Base-by-base conservation (phyloP, 2,888 invertebrate species). In the Hydraecia micacea region DNA sequence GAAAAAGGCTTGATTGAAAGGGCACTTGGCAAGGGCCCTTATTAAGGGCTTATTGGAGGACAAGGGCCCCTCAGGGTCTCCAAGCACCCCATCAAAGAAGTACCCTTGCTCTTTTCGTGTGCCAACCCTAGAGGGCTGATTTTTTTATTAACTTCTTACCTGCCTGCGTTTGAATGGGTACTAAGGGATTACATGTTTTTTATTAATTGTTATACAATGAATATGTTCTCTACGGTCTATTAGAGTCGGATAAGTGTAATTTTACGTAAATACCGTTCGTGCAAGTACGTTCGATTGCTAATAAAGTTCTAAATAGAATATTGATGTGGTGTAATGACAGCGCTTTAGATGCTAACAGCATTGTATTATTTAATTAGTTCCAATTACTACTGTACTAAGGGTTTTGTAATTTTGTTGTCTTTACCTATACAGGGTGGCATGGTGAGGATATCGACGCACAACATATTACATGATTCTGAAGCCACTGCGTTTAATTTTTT, bases 51-150 rank as follows among this genome's bases (percentile, higher is more conserved):
- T 94, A 96, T 96, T 96, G 95, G 95, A 94, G 95, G 90, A 93
- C 93, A 92, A 95, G 96, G 88, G 93, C 88, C 92, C 92, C 93
- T 94, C 81, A 88, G 90, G 90, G 91, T 86, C 87, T 84, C 80
- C 87, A 89, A 93, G 93, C 92, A 91, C 94, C 94, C 94, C 93
- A 92, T 92, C 92, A 92, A 93, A 93, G 91, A 91, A 92, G 92
- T 92, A 92, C 94, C 95, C 93, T 96, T 97, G 96, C 95, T 95
- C 96, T 96, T 97, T 97, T 96, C 92, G 94, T 93, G 91, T 89
- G 89, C 91, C 92, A 93, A 90, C 93, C 93, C 93, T 94, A 88
- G 83, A 91, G 90, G 90, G 91, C 86, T 91, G 90, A 89, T 92
- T 92, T 93, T 93, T 92, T 92, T 90, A 88, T 84, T 88, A 87